Base-by-base conservation (phyloP, 2,888 invertebrate genomes). In the Troilus luridus region DNA sequence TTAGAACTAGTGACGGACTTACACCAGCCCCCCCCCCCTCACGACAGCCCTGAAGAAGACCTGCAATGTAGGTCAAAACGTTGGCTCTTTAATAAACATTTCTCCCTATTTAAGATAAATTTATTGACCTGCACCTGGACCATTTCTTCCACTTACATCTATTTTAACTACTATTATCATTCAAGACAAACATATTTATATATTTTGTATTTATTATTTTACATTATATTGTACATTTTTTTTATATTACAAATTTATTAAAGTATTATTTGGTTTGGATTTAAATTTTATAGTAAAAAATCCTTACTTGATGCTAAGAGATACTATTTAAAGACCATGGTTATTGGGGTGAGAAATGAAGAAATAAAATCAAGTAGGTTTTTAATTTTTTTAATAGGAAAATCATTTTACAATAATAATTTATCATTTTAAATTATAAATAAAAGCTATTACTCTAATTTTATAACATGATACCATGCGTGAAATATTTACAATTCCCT, bases 351-450 rank as follows among this genome's bases (percentile, higher is more conserved):
- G n/a, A 64, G 7, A 24, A 67, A 67, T n/a, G 24, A 77, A 77
- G 41, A 77, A 77, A 41, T 77, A 8, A 77, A 67, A 24, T 24
- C 0, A 41, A 17, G 41, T 12, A 77, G 72, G 17, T 77, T 77
- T 77, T 41, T 19, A 77, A 0, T 27, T 77, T 77, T 17, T 14
- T 85, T 85, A 56, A 85, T 85, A n/a, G 21, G n/a, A 56, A 56
- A 85, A 56, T 85, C n/a, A 85, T 85, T 85, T 56, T 85, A 85
- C 85, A 85, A n/a, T 85, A 85, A 85, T 85, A 85, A 85, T 85
- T 85, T 85, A 85, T 56, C n/a, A 56, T 41, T 58, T 85, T 10
- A 58, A 85, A 58, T 21, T 85, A 58, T 85, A 56, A n/a, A 85
- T 85, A 85, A 56, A 85, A 56, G 56, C 21, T 21, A 85, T 12